These are phyloP conservation scores for Progne subis DNA, from an alignment of 2,113 vertebrate species.

Conservation along the genomic window DNA sequence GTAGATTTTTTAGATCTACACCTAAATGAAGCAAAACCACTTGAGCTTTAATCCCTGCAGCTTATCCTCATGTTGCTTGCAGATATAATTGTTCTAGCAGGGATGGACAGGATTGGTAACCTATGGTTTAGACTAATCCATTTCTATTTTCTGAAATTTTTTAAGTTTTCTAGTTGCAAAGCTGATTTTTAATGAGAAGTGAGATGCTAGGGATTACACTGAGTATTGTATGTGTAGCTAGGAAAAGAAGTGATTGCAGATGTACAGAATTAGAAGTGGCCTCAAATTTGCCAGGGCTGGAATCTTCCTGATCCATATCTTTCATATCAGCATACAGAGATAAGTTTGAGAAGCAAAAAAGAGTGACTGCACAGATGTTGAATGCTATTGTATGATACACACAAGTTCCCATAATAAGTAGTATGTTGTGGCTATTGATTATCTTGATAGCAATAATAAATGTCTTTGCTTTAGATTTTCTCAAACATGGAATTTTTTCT, in stretches of 20 bases:
- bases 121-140: neutral
- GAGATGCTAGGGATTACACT: neutral
- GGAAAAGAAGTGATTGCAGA: neutral
- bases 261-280: neutral
- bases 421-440: neutral
- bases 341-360: neutral
- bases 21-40: neutral
- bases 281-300: neutral
- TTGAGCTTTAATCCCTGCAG: neutral
- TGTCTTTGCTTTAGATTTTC: neutral
- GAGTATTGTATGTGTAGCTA: neutral
- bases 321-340: neutral
- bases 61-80: neutral
- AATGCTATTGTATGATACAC: neutral
- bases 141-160: neutral
- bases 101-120: neutral
- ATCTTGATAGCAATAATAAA: neutral
- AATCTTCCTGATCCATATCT: neutral
- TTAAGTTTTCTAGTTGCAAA: neutral
- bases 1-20: neutral
- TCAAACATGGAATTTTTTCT: neutral
- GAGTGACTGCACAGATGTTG: accelerated
- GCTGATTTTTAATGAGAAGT: neutral
- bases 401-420: neutral
- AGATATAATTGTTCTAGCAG: neutral